Evolutionary conservation across 1,140 invertebrate species (phyloP), one percentile per base, ranked within the genome.

Genomic region (Listronotus oregonensis): DNA sequence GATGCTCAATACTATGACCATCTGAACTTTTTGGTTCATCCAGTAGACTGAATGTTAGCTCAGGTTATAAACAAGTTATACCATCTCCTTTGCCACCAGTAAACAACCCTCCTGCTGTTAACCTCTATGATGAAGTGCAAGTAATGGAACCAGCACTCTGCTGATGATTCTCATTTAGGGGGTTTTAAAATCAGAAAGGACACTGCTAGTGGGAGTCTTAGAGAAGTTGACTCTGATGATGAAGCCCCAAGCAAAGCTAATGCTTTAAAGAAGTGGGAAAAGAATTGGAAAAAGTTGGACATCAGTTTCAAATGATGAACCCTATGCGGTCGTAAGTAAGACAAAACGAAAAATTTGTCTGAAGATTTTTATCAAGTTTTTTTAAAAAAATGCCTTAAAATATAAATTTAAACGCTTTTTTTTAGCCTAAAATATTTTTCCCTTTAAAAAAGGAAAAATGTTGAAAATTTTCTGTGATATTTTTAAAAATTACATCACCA

Each of bases 291-390:
- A 75, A 79, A 75, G 77, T 81, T 9, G 84, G 84, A 71, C 88
- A 90, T 74, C 86, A 86, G 71, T 85, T 84, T 71, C 89, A 87
- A 91, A 92, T 79, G 86, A 90, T 55, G 85, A 85, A 52, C 87
- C 90, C 73, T 93, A 92, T 80, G 90, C 90, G 46, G 85, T 92
- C 71, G 86, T 93, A 43, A 90, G 89, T 71, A 91, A 91, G 77
- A 86, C 90, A 78, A 92, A 91, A 85, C 83, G 86, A 80, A 89
- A 80, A 89, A 91, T 77, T 90, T 82, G 27, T 50, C 11, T 12
- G 12, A 50, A 7, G 12, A 11, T n/a, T 12, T 5, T 15, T 10
- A 21, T 50, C 10, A 4, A 27, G 6, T 27, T 18, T 14, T 12
- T 39, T 6, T 8, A 15, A 21, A 42, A 18, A 18, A 7, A 37